phyloP scores from a whole-genome alignment of 2,888 invertebrate genomes.

The Tricholauxania praeusta region DNA sequence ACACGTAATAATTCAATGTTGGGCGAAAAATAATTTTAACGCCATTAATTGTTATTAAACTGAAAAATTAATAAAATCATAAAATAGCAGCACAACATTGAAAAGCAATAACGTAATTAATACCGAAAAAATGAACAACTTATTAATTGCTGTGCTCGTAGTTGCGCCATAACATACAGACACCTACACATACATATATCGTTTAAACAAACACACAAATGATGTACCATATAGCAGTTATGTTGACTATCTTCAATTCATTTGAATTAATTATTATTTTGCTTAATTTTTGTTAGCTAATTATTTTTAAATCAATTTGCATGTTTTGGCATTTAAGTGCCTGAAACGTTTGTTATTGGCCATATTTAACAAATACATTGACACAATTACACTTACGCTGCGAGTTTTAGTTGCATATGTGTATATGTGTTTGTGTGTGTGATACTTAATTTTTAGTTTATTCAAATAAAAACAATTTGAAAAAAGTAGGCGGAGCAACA shows the following conservation, averaged over 20 bases:
- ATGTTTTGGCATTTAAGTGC: conserved; percentile 28
- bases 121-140: too few species aligned
- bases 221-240: not conserved
- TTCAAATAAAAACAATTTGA: conserved; percentile 21
- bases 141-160: too few species aligned
- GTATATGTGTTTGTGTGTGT: not conserved
- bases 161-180: not conserved
- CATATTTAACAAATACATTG: conserved; percentile 21
- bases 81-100: conserved; percentile 17
- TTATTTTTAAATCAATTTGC: conserved; percentile 43
- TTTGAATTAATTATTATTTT: conserved; percentile 30
- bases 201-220: not conserved
- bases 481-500: conserved; percentile 39
- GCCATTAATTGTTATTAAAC: conserved; percentile 44
- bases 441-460: conserved; percentile 2
- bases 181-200: not conserved
- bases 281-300: conserved; percentile 30
- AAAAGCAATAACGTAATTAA: conserved; percentile 4
- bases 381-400: not conserved
- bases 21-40: conserved; percentile 43
- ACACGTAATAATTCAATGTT: not conserved
- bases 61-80: conserved; percentile 41
- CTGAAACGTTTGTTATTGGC: conserved; percentile 36
- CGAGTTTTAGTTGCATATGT: not conserved
- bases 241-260: conserved; percentile 6